Base-by-base conservation (phyloP, 2,797 vertebrate genomes). In the Argya squamiceps region DNA sequence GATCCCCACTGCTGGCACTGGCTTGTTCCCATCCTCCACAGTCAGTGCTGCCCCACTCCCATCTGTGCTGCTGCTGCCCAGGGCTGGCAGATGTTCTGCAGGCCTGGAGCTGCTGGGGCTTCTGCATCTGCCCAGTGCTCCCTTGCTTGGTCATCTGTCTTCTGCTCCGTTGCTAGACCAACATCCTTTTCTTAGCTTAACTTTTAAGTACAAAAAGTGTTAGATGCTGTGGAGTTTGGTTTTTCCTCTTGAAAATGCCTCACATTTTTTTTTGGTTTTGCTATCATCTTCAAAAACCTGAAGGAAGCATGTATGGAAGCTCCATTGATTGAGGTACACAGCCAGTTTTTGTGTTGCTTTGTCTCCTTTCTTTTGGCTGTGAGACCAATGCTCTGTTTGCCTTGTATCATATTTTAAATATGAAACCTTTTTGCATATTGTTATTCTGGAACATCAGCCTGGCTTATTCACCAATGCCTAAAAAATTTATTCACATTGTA, bases 401-500 rank as follows among this genome's bases (percentile, higher is more conserved):
- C 65, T 81, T 46, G 32, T 85, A 30, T 75, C 46, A 20, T 52
- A 24, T 80, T 90, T 95, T 88, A 96, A 88, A 90, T 84, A 80
- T 39, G 65, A 88, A 88, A 74, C 53, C 24, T 62, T 84, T 88
- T 37, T 50, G 36, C 58, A 17, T n/a, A 63, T 82, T 83, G 76
- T 81, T 84, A 21, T 62, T 84, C 86, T 84, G 77, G 79, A 90
- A 65, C 62, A 53, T 46, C 62, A 37, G 58, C 69, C 58, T 53
- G 62, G 41, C 53, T 84, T 86, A 67, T 70, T 68, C 34, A 22
- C 69, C 49, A 49, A 37, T 49, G 77, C 80, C 87, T 84, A 58
- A 90, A 93, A 86, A 68, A 74, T 26, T n/a, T 77, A 84, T 92
- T 90, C 80, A 81, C 50, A 15, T n/a, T 81, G 91, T 93, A 86